These are phyloP conservation scores for Pherbina coryleti DNA, from an alignment of 2,888 invertebrate species.

Conservation along the genomic window DNA sequence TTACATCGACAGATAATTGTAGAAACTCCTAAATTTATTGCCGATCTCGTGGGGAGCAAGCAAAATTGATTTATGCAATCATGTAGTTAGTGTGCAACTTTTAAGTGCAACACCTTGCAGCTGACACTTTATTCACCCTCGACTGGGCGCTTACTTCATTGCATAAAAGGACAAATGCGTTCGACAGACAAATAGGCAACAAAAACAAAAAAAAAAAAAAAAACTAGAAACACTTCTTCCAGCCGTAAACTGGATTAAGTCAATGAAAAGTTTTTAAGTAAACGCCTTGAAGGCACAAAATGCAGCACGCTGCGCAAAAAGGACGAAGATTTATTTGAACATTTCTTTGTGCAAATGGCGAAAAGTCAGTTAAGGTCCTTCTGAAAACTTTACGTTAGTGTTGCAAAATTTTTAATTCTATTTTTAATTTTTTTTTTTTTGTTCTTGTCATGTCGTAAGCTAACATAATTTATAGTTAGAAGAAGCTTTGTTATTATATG, in stretches of 20 bases:
- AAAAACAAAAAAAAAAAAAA: not conserved
- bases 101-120: too few relatives aligned
- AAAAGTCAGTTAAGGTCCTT: slow-evolving; percentile 13
- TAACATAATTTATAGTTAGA: slow-evolving; percentile 1
- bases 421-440: not conserved
- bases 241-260: slow-evolving; percentile 3
- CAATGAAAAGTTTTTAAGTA: slow-evolving; percentile 12
- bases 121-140: not conserved
- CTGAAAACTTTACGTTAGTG: not conserved
- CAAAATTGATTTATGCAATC: too few relatives aligned
- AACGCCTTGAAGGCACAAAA: slow-evolving; percentile 12
- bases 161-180: not conserved
- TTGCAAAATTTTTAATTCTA: not conserved
- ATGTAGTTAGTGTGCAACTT: too few relatives aligned
- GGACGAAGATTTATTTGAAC: slow-evolving; percentile 56
- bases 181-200: not conserved
- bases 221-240: not conserved
- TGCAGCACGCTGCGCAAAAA: too few relatives aligned
- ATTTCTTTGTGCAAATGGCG: slow-evolving; percentile 30
- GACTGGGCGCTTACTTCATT: not conserved
- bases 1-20: too few relatives aligned
- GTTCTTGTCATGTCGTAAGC: not conserved
- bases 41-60: too few relatives aligned
- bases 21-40: too few relatives aligned
- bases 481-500: not conserved